Base-by-base conservation (phyloP, 2,888 invertebrate species). In the Portevinia maculata region DNA sequence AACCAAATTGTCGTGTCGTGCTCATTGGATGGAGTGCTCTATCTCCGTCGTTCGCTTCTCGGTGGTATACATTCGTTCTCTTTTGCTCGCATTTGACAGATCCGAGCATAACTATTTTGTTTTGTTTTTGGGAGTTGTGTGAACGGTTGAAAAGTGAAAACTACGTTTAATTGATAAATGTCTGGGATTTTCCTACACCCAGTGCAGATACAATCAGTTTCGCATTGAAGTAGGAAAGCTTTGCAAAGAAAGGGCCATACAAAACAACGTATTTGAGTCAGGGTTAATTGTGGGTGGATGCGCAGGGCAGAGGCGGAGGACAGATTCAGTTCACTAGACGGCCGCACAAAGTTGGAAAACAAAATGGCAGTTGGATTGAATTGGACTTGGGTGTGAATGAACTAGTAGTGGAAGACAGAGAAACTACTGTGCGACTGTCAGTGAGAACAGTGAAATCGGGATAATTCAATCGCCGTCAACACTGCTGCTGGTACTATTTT, bases 361-460 rank as follows among this genome's bases (percentile, higher is more conserved):
- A 88, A 89, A 88, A 89, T 89, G 88, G 89, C 89, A 89, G 88
- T 88, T 88, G 86, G 85, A 86, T 86, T 86, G 86, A 85, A 73
- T 81, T 78, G 81, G 67, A 75, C 81, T 70, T 85, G 86, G 85
- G 85, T 86, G 86, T 86, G 86, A 87, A 86, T 86, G 87, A 86
- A 85, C 85, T 85, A 84, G 84, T 75, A 83, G 84, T 67, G 59
- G 60, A 78, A 78, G 71, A 84, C 74, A 74, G 65, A 84, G 69
- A 74, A 73, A 84, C 78, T 74, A 73, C 64, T 57, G 69, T 62
- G 59, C 17, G 55, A 74, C 70, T 53, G 67, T 78, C 73, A 65
- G 57, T 52, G 74, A 57, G 73, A 85, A 73, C 59, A 70, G 67
- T 75, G 78, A 83, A 79, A 74, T 78, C 30, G 79, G 76, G 48